Evolutionary conservation across 2,113 vertebrate species (phyloP).

Genomic region (Apteryx owenii): DNA sequence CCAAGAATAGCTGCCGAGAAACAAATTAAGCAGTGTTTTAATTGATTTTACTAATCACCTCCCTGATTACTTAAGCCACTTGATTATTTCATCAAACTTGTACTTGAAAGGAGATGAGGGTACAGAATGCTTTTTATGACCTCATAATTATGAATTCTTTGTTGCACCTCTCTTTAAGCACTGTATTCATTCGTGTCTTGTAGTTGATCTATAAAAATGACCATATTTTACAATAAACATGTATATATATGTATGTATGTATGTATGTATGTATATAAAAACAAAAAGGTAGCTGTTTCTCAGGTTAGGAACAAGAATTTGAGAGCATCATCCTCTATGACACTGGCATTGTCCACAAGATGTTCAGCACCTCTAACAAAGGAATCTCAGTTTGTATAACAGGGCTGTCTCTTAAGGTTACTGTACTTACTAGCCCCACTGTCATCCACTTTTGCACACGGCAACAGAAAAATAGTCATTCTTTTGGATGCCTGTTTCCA

Average conservation of each 20-base stretch:
- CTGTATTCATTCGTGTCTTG: neutral
- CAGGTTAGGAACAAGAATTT: neutral
- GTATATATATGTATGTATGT: too few relatives aligned
- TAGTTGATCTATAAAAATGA: neutral
- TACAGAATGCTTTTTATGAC: neutral
- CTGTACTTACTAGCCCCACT: neutral
- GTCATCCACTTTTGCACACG: neutral
- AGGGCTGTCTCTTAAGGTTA: constrained; percentile 6
- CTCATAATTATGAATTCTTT: neutral
- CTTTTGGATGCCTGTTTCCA: neutral
- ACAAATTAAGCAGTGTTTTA: neutral
- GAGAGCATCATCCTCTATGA: neutral
- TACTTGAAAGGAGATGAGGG: neutral
- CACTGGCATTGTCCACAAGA: neutral
- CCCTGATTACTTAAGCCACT: neutral
- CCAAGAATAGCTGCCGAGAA: neutral
- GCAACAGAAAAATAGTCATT: neutral
- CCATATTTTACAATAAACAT: neutral
- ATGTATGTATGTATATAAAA: neutral
- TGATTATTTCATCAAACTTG: neutral
- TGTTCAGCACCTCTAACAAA: neutral
- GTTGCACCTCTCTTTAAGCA: neutral
- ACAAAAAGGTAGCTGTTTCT: neutral
- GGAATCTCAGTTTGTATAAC: neutral
- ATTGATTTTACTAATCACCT: neutral